Evolutionary conservation across 2,113 vertebrate species (phyloP), one percentile per base, ranked within the genome.

Genomic region (Galemys pyrenaicus): DNA sequence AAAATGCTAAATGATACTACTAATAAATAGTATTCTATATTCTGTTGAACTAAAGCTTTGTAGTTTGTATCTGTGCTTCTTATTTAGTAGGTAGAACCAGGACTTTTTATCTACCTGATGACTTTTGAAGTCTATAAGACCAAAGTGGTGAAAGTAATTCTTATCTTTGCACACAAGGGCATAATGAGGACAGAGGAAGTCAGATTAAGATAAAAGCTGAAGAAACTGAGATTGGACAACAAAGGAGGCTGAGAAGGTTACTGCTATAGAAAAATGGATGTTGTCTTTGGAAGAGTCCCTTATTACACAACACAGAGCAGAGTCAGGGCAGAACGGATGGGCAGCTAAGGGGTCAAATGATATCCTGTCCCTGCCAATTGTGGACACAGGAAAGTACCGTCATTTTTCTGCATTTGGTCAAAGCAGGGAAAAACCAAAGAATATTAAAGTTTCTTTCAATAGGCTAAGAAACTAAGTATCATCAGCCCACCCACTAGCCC

Each of bases 401-500:
- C 13, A 19, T 83, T 35, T 71, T 17, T 54, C 32, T 22, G 62
- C 54, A n/a, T 4, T 67, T 64, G 88, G 5, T 73, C 32, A 87
- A 56, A 35, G 26, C 6, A 22, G 10, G 28, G 8, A 5, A 28
- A 46, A 49, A 44, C 9, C 16, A 58, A 67, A 62, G 24, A 13
- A 39, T 5, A 11, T 6, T 35, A 54, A 56, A 32, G 13, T 0
- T 44, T 46, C 44, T 91, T 39, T 20, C 44, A 37, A 7, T 12
- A 32, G 15, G 20, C 39, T 44, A 49, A 44, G 46, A 9, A 41
- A 24, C 26, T 16, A 0, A 44, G 2, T 26, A 9, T 73, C 10
- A 9, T 73, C 10, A 3, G 0, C 16, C 20, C 15, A 12, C 7
- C 4, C 2, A 58, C 2, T 15, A 6, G 10, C 6, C 6, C 0